Conservation (phyloP, 2,113 vertebrate genomes). For the Leucopsar rothschildi region DNA sequence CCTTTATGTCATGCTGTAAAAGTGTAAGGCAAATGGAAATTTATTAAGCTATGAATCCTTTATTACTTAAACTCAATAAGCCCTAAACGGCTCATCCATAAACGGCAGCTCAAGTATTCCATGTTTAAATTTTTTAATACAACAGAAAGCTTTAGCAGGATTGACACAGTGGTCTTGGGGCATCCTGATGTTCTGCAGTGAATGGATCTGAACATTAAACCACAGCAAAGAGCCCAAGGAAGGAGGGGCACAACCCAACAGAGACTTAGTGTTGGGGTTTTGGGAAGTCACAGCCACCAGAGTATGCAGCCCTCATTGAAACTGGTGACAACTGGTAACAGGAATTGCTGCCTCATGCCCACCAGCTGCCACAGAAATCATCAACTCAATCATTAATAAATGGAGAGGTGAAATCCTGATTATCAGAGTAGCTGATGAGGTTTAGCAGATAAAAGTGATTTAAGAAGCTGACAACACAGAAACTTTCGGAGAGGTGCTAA, state of each 20-base stretch:
- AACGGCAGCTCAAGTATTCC: background rate
- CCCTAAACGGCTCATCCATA: slow-evolving; percentile 36
- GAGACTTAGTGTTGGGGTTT: background rate
- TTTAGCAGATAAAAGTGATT: background rate
- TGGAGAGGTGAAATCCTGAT: background rate
- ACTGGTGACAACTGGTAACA: rapidly evolving
- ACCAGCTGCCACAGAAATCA: background rate
- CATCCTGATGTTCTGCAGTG: background rate
- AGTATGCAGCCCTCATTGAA: background rate
- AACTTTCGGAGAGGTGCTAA: background rate
- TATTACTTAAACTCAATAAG: slow-evolving; percentile 48
- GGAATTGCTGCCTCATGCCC: no score
- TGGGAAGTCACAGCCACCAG: background rate
- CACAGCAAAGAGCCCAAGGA: background rate
- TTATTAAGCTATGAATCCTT: slow-evolving; percentile 61
- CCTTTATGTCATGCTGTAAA: background rate
- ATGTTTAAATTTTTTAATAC: background rate
- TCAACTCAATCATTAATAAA: background rate
- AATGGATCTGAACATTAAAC: background rate
- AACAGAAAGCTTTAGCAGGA: background rate
- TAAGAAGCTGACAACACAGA: background rate
- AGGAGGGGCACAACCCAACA: rapidly evolving
- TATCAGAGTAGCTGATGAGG: background rate
- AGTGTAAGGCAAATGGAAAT: slow-evolving; percentile 38
- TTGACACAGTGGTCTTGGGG: rapidly evolving